Evolutionary conservation across 2,113 vertebrate species (phyloP).

Genomic region (Phyllopteryx taeniolatus): DNA sequence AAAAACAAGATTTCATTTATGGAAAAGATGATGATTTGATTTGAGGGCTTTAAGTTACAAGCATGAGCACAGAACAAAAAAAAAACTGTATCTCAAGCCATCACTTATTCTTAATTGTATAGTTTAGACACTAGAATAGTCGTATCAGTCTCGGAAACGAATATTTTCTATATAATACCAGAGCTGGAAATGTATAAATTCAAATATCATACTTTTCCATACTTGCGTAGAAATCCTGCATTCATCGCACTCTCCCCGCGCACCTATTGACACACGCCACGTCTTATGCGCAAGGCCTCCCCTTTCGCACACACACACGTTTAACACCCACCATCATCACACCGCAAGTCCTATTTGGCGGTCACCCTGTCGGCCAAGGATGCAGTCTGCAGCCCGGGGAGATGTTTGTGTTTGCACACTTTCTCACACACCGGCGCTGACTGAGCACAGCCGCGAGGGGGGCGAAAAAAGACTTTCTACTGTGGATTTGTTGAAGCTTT

Average conservation of each 20-base stretch:
- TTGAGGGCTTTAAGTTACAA: too few relatives aligned
- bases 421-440: slow-evolving; percentile 54
- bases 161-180: too few relatives aligned
- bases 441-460: slow-evolving; percentile 21
- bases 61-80: too few relatives aligned
- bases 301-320: slow-evolving; percentile 23
- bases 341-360: slow-evolving; percentile 53
- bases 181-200: too few relatives aligned
- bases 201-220: not conserved
- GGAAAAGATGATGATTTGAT: too few relatives aligned
- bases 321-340: slow-evolving; percentile 45
- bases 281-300: not conserved
- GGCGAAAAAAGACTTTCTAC: slow-evolving; percentile 32
- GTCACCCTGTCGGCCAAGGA: slow-evolving; percentile 46
- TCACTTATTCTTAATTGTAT: too few relatives aligned
- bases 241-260: slow-evolving; percentile 46
- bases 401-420: slow-evolving; percentile 60
- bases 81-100: too few relatives aligned
- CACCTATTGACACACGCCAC: slow-evolving; percentile 49
- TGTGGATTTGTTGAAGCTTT: slow-evolving; percentile 40
- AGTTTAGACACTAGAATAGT: too few relatives aligned
- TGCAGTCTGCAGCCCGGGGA: slow-evolving; percentile 39
- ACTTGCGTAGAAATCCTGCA: not conserved
- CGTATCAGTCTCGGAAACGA: too few relatives aligned
- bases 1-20: too few relatives aligned